These are phyloP conservation scores for Eumerus sabulonum DNA, from an alignment of 2,888 invertebrate species.

Conservation along the genomic window DNA sequence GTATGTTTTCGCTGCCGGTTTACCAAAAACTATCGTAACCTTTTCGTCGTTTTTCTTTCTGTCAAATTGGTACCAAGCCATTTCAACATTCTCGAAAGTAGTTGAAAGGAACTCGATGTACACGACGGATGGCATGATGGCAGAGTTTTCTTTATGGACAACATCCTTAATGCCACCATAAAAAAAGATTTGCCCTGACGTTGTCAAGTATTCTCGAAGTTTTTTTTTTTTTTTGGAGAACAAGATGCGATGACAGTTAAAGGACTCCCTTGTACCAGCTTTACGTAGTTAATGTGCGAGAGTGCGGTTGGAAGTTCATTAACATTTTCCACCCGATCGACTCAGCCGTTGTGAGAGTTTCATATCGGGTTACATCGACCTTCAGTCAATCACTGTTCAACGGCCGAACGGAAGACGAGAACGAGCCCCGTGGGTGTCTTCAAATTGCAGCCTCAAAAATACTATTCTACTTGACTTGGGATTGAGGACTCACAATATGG, in stretches of 20 bases:
- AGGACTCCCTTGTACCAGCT: neutral
- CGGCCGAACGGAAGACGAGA: neutral
- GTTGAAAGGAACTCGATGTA: too few relatives aligned
- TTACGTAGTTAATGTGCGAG: neutral
- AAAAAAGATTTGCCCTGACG: too few relatives aligned
- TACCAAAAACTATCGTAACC: too few relatives aligned
- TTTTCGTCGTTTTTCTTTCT: too few relatives aligned
- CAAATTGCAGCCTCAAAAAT: constrained; percentile 52
- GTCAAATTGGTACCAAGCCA: too few relatives aligned
- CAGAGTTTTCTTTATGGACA: constrained; percentile 8
- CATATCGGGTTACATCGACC: neutral
- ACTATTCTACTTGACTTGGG: constrained; percentile 57
- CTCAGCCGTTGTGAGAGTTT: neutral
- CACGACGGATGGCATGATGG: neutral
- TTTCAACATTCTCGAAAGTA: too few relatives aligned
- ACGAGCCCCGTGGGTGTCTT: constrained; percentile 51
- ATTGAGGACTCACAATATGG: constrained; percentile 16
- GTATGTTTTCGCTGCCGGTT: too few relatives aligned
- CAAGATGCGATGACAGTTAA: neutral
- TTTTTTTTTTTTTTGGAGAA: constrained; percentile 7
- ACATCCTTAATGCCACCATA: constrained; percentile 24
- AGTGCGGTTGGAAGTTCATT: neutral
- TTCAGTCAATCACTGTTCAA: neutral
- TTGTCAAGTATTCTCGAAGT: constrained; percentile 29
- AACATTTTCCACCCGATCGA: neutral